Percentiles rank a stretch among this genome's conserved stretches.
Conservation (phyloP, 2,888 invertebrate genomes). For the Salticus scenicus region DNA sequence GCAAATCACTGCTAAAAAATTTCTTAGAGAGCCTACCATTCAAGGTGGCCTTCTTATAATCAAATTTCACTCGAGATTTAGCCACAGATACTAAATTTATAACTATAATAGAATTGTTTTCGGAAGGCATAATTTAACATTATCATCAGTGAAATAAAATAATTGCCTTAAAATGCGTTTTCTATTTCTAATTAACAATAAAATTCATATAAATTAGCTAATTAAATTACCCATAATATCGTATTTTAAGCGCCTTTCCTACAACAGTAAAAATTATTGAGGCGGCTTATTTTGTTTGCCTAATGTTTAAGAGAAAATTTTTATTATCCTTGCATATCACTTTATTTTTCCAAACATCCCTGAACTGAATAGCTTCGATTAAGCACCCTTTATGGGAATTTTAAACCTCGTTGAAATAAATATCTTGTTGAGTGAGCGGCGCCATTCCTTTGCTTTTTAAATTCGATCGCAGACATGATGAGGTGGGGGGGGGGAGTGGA, state of each 20-base stretch:
- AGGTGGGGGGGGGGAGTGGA: slow-evolving; percentile 1
- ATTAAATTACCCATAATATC: not conserved
- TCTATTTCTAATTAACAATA: too few relatives aligned
- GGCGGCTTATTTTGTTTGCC: not conserved
- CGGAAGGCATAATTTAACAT: too few relatives aligned
- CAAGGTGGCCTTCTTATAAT: too few relatives aligned
- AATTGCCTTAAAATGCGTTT: too few relatives aligned
- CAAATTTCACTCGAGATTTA: too few relatives aligned
- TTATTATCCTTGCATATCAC: slow-evolving; percentile 48
- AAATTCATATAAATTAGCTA: not conserved
- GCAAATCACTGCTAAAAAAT: too few relatives aligned
- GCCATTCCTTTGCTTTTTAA: slow-evolving; percentile 62
- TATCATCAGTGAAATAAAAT: too few relatives aligned
- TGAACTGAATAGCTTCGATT: slow-evolving; percentile 27
- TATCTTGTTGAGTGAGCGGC: slow-evolving; percentile 49
- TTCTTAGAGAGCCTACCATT: too few relatives aligned
- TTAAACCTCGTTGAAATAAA: slow-evolving; percentile 55
- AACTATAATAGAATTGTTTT: too few relatives aligned
- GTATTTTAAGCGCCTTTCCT: not conserved
- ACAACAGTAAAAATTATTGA: not conserved
- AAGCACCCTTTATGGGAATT: slow-evolving; percentile 58
- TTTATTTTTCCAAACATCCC: slow-evolving; percentile 27
- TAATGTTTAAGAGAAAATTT: slow-evolving; percentile 9
- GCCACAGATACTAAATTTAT: too few relatives aligned
- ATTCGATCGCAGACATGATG: slow-evolving; percentile 39